Evolutionary conservation across 2,797 vertebrate species (phyloP), one percentile per base, ranked within the genome.

Genomic region (Fringilla coelebs): DNA sequence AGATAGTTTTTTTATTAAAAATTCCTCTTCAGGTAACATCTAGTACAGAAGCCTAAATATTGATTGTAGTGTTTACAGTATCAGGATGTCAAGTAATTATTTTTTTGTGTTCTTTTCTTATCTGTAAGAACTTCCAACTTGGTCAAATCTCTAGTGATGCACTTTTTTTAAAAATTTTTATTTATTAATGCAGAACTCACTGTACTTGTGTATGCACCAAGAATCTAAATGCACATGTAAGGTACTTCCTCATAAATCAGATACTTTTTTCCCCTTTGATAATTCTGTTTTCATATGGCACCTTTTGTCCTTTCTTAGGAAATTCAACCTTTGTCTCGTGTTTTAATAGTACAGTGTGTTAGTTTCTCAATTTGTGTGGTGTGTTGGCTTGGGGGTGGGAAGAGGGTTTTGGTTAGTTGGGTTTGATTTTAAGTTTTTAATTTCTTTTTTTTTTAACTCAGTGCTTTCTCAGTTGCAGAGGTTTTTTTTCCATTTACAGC

Each of bases 11-110:
- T 78, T n/a, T 26, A 43, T 66, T 3, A 21, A 79, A 34, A 29
- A 6, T 8, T 78, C 1, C 21, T 78, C n/a, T 86, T 60, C 16
- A 41, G 25, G 11, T 54, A 72, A 26, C 0, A 0, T 63, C 8
- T 81, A 60, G 4, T 85, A 55, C 14, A 71, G 68, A 82, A 82
- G 26, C 25, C 80, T 85, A 83, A 88, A 24, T 79, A 49, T 19
- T 45, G 48, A 34, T 79, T 65, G 31, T 48, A 45, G 11, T 17
- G 8, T 78, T 87, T 74, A 61, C 65, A 62, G 17, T 46, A 49
- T 62, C 71, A 63, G 26, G 20, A 63, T 63, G 51, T 54, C 49
- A 81, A 41, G 25, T 43, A 70, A 29, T 51, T 45, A 34, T 4
- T 55, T 55, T 43, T 86, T 78, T 36, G 12, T 61, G 5, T 58